Base-by-base conservation (phyloP, 1,140 invertebrate species). In the Prorops nasuta region DNA sequence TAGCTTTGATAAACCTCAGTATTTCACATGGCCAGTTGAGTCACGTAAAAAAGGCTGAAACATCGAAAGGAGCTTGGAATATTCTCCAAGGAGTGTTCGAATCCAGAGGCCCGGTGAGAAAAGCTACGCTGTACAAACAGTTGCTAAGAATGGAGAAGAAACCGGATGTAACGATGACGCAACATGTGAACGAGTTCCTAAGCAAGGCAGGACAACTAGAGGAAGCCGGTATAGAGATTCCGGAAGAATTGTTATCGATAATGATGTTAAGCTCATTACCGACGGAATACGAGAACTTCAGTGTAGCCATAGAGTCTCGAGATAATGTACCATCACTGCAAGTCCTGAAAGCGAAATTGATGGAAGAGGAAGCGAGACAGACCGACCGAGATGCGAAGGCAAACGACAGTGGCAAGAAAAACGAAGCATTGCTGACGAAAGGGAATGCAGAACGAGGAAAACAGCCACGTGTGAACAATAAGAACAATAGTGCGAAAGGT, bases 51-150 rank as follows among this genome's bases (percentile, higher is more conserved):
- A 22, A 14, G 2, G 43, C 34, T 18, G 9, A 3, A 8, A 43
- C 40, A 12, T 44, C 40, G 3, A 15, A 10, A 28, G 40, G 19
- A 8, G 17, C 32, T 32, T 34, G 52, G 52, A 2, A 15, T 15
- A 41, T 15, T 8, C 21, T 41, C 6, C 3, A 34, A 3, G 4
- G 16, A 12, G 1, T 20, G 17, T 20, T 39, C 12, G 37, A 8
- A 1, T 51, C 32, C 0, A 14, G 19, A 35, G 20, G 32, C 42
- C 35, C 20, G 8, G 8, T 31, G 4, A 16, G 21, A 14, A 51
- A 51, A 10, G 42, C 42, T 2, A 44, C 37, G 0, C 16, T 46
- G 1, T 16, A 47, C 0, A 52, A 40, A n/a, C 32, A 47, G 7
- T 10, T 52, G 14, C 46, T 19, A 0, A 8, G 31, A 12, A 19